phyloP scores from a whole-genome alignment of 1,140 invertebrate species.

The Wasmannia auropunctata region DNA sequence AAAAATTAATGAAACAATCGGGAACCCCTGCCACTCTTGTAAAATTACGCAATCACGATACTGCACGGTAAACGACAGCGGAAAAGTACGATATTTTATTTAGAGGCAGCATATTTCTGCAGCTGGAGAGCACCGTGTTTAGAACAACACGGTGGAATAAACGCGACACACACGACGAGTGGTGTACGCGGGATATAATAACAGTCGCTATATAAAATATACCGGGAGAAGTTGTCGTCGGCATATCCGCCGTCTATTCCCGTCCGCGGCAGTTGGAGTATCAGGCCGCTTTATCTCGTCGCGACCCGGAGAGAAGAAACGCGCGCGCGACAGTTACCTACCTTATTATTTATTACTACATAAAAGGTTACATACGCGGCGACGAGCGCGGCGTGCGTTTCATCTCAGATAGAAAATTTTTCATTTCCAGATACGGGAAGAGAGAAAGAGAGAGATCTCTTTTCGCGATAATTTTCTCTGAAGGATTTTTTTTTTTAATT shows the following conservation, averaged over 20 bases:
- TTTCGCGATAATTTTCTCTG: neutral
- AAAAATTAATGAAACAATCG: neutral
- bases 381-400: neutral
- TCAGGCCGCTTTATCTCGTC: constrained; percentile 25
- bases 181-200: neutral
- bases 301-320: constrained; percentile 10
- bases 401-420: neutral
- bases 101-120: neutral
- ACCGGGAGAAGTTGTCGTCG: constrained; percentile 17
- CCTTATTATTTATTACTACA: constrained; percentile 49
- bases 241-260: constrained; percentile 45
- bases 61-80: neutral
- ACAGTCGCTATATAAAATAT: constrained; percentile 24
- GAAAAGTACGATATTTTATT: constrained; percentile 1
- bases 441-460: neutral
- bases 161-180: neutral
- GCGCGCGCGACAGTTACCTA: constrained; percentile 1
- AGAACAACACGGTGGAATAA: constrained; percentile 20
- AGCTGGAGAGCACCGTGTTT: neutral
- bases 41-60: neutral
- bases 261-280: constrained; percentile 1
- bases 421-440: neutral
- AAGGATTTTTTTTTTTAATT: neutral
- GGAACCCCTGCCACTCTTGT: neutral
- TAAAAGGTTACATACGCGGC: constrained; percentile 23